Base-by-base conservation (phyloP, 1,140 invertebrate species). In the Pissodes strobi region DNA sequence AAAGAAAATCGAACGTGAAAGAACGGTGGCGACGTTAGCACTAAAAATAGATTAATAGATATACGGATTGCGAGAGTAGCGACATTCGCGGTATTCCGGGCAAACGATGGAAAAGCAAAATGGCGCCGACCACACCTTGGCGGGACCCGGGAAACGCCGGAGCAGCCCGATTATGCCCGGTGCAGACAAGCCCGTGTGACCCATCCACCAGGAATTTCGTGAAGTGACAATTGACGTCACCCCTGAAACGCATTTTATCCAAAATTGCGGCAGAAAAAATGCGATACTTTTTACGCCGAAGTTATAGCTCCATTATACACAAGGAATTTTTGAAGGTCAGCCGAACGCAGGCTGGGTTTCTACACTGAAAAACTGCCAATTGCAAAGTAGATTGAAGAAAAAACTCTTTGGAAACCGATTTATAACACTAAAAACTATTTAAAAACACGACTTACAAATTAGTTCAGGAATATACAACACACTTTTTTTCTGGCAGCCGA, bases 81-180 rank as follows among this genome's bases (percentile, higher is more conserved):
- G 56, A 58, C 51, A 21, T 10, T 22, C 59, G 25, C 41, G 62
- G 51, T 41, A 19, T 10, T 15, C 19, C 18, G 21, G 23, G 23
- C 19, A 61, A 49, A 27, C 8, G 13, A 41, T 56, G 8, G 21
- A 34, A 22, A 65, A 48, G 46, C 73, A 76, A 76, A 66, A 76
- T 76, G 75, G 75, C 75, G 74, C 64, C 75, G 66, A 72, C 73
- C 74, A 76, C 75, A 76, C 75, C 75, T 76, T 75, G 72, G 65
- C 70, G 66, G 65, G 61, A 72, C 70, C n/a, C n/a, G n/a, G n/a
- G n/a, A n/a, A n/a, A 71, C 67, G 73, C 72, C 45, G 48, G 30
- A 60, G 25, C 25, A 27, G 12, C 10, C 22, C 41, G 57, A 25
- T 30, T 23, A 37, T 37, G 52, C 57, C 30, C 23, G 45, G 34